phyloP scores from a whole-genome alignment of 2,797 vertebrate genomes.

The Syngnathus acus region DNA sequence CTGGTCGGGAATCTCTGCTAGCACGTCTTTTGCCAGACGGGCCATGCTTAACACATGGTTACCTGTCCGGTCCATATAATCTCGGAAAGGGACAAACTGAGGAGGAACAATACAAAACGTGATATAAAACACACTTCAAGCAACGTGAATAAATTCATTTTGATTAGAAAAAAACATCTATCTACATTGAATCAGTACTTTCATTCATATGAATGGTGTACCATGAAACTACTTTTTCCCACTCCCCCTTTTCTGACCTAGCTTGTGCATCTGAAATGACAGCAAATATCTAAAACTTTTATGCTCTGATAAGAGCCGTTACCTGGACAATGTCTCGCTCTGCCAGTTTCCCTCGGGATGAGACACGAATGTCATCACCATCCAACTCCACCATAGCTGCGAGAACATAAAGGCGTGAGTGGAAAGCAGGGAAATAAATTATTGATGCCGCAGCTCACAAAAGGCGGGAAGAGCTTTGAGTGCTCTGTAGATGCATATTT shows the following conservation, averaged over 20 bases:
- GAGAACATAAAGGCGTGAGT: constrained; percentile 19
- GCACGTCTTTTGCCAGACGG: constrained; percentile 88
- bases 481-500: not conserved
- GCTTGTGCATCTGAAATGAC: not conserved
- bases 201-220: not conserved
- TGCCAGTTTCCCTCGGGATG: constrained; percentile 85
- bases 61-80: constrained; percentile 86
- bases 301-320: constrained; percentile 22
- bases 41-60: constrained; percentile 93
- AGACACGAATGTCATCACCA: constrained; percentile 88
- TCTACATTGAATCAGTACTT: not conserved
- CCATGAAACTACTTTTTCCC: not conserved
- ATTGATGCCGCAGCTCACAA: not conserved
- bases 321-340: constrained; percentile 96
- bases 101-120: constrained; percentile 12
- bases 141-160: not conserved
- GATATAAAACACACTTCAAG: not conserved
- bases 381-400: constrained; percentile 95
- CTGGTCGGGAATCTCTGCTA: constrained; percentile 95
- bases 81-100: constrained; percentile 91
- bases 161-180: not conserved
- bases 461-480: not conserved
- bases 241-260: not conserved
- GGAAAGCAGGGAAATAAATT: not conserved
- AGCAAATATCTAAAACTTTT: not conserved